Base-by-base conservation (phyloP, 2,888 invertebrate species). In the Zonitis immaculata region DNA sequence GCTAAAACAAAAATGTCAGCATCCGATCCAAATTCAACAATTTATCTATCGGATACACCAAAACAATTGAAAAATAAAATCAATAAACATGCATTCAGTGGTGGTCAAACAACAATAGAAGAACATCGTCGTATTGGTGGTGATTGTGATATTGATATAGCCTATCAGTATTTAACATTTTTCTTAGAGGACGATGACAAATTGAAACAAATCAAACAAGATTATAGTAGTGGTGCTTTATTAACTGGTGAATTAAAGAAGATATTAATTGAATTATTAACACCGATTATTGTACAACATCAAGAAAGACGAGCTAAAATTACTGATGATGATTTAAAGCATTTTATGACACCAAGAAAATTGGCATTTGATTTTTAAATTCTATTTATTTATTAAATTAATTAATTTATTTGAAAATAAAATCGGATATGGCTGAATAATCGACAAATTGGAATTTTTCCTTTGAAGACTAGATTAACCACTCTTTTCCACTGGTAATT, bases 1-100 rank as follows among this genome's bases (percentile, higher is more conserved):
- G 93, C 97, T 0, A 90, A 93, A 72, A 92, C 94, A 18, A 99
- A 99, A 79, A 99, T 99, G 99, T 96, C 96, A 8, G 92, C 97
- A 11, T 95, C 95, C 66, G 96, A 97, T 66, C 81, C 84, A 4
- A 96, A 91, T 71, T 90, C 96, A 0, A 93, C 98, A 0, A 90
- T 99, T 63, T 97, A 89, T 76, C 78, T 99, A n/a, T 95, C 88
- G 3, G 99, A 99, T 68, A 93, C 95, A 0, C 81, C 94, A 0
- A 95, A 96, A 66, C 93, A 96, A 76, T 89, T 99, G 56, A 97
- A 96, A 75, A 95, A 88, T 69, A 99, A 99, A 84, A 88, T 93
- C 49, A 91, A 91, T 67, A 97, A 95, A 77, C 93, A 97, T 76
- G 99, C 99, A 5, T 99, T 97, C 78, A 97, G 97, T 32, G 99